These are phyloP conservation scores for Phortica magna DNA, from an alignment of 2,888 invertebrate species.

Conservation along the genomic window DNA sequence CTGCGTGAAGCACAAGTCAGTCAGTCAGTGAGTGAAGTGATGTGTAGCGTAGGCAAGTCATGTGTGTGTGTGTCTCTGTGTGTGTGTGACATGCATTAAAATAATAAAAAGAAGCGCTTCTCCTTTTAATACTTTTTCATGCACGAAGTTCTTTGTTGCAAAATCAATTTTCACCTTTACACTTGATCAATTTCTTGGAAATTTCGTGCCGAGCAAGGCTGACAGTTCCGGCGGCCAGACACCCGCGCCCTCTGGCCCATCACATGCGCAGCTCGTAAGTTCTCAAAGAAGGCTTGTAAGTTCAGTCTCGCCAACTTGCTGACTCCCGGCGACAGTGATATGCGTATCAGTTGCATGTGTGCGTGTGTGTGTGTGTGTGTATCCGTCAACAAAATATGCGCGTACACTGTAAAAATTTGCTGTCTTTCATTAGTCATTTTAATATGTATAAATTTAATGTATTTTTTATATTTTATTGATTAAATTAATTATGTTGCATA, in stretches of 20 bases:
- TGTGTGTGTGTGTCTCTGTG: background rate
- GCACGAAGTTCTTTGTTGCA: slow-evolving; percentile 50
- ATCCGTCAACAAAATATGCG: background rate
- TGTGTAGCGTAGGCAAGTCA: slow-evolving; percentile 61
- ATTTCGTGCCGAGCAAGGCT: too few relatives aligned
- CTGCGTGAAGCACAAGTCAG: too few relatives aligned
- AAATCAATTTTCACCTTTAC: slow-evolving; percentile 73
- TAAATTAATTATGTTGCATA: too few relatives aligned
- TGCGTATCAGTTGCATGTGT: background rate
- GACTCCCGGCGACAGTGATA: background rate
- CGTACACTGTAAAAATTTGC: background rate
- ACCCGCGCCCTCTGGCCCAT: too few relatives aligned
- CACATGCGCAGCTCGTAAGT: too few relatives aligned
- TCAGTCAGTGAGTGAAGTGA: background rate
- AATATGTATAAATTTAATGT: too few relatives aligned
- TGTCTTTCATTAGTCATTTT: too few relatives aligned
- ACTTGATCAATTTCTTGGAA: slow-evolving; percentile 68
- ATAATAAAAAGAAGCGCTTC: background rate
- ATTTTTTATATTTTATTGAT: too few relatives aligned
- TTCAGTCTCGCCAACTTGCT: too few relatives aligned
- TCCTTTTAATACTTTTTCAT: background rate
- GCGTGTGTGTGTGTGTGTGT: background rate
- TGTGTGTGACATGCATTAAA: background rate
- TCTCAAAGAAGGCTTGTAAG: too few relatives aligned
- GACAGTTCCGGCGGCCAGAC: too few relatives aligned